phyloP scores from a whole-genome alignment of 2,888 invertebrate species.

The Drosophila helvetica region DNA sequence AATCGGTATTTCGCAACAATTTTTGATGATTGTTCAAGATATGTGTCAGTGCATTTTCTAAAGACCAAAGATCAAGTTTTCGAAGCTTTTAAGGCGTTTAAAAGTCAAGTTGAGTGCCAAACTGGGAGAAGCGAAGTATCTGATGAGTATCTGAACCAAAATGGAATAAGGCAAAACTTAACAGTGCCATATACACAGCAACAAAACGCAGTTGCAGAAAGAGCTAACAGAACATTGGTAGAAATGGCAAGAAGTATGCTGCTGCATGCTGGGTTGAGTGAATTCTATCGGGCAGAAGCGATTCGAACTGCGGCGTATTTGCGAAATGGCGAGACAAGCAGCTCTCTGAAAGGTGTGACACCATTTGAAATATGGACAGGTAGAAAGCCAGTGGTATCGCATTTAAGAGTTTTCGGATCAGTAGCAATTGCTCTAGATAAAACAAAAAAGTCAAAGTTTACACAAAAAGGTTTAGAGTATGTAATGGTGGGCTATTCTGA shows the following conservation, averaged over 20 bases:
- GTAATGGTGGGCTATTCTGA: neutral
- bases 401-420: neutral
- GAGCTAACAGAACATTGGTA: neutral
- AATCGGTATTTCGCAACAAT: neutral
- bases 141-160: no score
- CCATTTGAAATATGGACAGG: neutral
- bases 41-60: neutral
- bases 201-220: neutral
- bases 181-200: no score
- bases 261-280: slow-evolving; percentile 1
- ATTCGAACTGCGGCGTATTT: neutral
- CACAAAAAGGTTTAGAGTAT: neutral
- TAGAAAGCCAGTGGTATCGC: neutral
- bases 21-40: neutral
- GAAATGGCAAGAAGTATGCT: neutral
- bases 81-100: neutral
- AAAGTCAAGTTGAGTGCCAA: neutral
- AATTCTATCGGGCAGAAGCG: neutral
- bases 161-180: neutral
- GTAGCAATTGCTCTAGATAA: neutral
- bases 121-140: neutral
- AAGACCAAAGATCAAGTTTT: neutral
- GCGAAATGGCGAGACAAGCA: neutral
- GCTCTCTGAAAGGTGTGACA: neutral
- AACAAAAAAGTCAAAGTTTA: neutral